Percentiles rank a stretch among this genome's conserved stretches.
Conservation (phyloP, 2,888 invertebrate species). For the Hypomecis atomaria region DNA sequence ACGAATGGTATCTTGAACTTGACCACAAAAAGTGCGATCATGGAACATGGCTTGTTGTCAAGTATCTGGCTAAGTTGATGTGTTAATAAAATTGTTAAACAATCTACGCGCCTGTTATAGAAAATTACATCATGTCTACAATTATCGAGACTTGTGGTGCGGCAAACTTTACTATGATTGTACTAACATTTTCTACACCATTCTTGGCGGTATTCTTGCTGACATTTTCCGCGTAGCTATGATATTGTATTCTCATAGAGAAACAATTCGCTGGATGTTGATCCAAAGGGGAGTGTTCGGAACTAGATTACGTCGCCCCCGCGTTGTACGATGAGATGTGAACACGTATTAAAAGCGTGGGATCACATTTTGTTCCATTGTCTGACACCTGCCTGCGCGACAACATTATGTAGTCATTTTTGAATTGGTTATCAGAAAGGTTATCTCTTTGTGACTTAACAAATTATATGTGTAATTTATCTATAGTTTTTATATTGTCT, state of each 20-base stretch:
- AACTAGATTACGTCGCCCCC: slow-evolving; percentile 57
- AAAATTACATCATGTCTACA: slow-evolving; percentile 76
- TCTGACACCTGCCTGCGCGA: slow-evolving; percentile 56
- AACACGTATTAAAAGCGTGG: slow-evolving; percentile 60
- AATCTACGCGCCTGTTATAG: slow-evolving; percentile 60
- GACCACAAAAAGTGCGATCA: slow-evolving; percentile 72
- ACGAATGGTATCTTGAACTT: slow-evolving; percentile 67
- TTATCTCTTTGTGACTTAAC: slow-evolving; percentile 50
- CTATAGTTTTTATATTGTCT: slow-evolving; percentile 37
- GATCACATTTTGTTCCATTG: slow-evolving; percentile 54
- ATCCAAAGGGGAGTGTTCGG: slow-evolving; percentile 51
- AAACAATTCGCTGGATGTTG: slow-evolving; percentile 29
- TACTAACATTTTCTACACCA: slow-evolving; percentile 33
- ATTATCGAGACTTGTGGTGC: no score
- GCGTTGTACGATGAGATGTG: slow-evolving; percentile 50
- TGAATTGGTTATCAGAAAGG: slow-evolving; percentile 54
- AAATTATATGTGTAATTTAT: slow-evolving; percentile 24
- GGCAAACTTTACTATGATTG: slow-evolving; percentile 23
- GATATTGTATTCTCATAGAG: slow-evolving; percentile 3
- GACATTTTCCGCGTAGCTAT: slow-evolving; percentile 28
- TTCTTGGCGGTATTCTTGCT: slow-evolving; percentile 21
- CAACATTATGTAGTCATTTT: slow-evolving; percentile 43
- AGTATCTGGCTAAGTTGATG: slow-evolving; percentile 51
- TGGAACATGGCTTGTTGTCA: slow-evolving; percentile 54
- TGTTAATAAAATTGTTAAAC: slow-evolving; percentile 73